Base-by-base conservation (phyloP, 1,140 invertebrate genomes). In the Tachypleus tridentatus region DNA sequence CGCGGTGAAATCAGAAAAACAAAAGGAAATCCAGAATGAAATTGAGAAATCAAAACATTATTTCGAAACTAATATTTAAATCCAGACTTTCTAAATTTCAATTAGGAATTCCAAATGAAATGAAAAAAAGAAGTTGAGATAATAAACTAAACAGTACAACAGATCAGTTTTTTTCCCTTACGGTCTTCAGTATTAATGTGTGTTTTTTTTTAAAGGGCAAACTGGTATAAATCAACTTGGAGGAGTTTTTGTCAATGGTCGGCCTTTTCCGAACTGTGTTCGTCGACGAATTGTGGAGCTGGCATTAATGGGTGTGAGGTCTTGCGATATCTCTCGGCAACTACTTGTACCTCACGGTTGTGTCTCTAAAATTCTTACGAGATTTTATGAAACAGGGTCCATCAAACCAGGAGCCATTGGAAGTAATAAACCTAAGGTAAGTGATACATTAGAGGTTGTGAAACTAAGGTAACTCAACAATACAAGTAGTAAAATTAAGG, bases 321-420 rank as follows among this genome's bases (percentile, higher is more conserved):
- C 94, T 7, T 97, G 94, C 77, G 94, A 97, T 78, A 98, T 97
- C 75, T 95, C 91, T 4, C 79, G 94, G 58, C 92, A 96, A 74
- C 81, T 98, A 49, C 82, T 95, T 8, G 96, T 99, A 5, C 97
- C 93, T 0, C 94, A 98, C 75, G 95, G 95, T 68, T 90, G 89
- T 74, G 91, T 95, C n/a, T 95, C 91, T 8, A 98, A 98, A 81
- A 98, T 98, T 68, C 82, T 99, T 8, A 97, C 93, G 4, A 82
- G 95, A 66, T 98, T 96, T 80, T 97, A 95, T 74, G 91, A 95
- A 78, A 95, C 92, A 5, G 92, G 91, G 2, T 93, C 89, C 58
- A 93, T 95, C 63, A 82, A 90, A 72, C 92, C 91, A 3, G 91
- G 91, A 47, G 91, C 89, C 48, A 93, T 94, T 69, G 89, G 89